Evolutionary conservation across 1,140 invertebrate genomes (phyloP).

Genomic region (Nasonia giraulti): DNA sequence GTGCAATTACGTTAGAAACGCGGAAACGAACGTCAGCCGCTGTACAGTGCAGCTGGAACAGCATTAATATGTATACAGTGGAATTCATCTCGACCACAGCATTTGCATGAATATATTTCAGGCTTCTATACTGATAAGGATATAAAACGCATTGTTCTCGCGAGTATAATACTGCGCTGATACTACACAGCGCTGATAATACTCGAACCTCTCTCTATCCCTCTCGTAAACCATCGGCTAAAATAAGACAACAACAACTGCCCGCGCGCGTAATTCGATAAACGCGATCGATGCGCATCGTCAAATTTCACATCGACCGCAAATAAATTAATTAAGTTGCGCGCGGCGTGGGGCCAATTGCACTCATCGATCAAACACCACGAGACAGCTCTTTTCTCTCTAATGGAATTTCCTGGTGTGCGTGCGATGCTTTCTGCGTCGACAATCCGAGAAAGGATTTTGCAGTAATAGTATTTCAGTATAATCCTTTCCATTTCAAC

Average conservation of each 20-base stretch:
- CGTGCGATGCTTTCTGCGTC: no score
- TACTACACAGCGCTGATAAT: no score
- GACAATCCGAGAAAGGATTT: background rate
- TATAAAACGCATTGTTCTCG: slow-evolving; percentile 16
- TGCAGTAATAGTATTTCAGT: no score
- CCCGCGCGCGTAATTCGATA: background rate
- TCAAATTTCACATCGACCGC: slow-evolving; percentile 27
- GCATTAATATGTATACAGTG: background rate
- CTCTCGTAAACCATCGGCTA: no score
- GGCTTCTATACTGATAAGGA: background rate
- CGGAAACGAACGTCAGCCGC: background rate
- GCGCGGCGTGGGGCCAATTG: background rate
- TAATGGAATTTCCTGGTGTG: slow-evolving; percentile 34
- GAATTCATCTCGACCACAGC: background rate
- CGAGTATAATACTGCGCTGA: no score
- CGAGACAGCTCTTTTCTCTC: background rate
- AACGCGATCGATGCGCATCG: slow-evolving; percentile 8
- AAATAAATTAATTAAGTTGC: slow-evolving; percentile 45
- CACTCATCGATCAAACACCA: slow-evolving; percentile 34
- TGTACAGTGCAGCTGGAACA: background rate
- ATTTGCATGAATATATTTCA: slow-evolving; percentile 24
- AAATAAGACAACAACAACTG: background rate
- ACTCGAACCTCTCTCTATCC: no score
- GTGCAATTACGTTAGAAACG: background rate
- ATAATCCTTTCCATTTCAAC: no score